These are phyloP conservation scores for Thamnaconus septentrionalis DNA, from an alignment of 2,113 vertebrate species.

Conservation along the genomic window DNA sequence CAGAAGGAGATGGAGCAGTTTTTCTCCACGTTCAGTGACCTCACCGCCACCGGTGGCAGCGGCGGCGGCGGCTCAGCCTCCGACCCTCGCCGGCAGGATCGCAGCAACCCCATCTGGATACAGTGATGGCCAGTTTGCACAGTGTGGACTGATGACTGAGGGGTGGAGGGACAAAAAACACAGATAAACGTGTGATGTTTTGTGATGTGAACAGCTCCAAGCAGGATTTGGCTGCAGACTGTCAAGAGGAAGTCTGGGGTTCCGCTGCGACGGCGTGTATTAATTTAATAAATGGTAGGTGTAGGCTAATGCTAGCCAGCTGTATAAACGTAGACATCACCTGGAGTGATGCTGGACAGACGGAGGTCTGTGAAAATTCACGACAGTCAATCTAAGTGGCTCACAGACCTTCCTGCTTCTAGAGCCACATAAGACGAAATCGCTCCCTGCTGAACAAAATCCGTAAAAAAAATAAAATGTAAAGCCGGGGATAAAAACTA, in stretches of 20 bases:
- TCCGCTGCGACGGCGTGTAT: constrained; percentile 23
- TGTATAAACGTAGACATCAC: constrained; percentile 46
- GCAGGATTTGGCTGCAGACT: constrained; percentile 52
- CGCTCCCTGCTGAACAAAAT: constrained; percentile 1
- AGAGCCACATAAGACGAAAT: too few species aligned
- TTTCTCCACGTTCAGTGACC: constrained; percentile 94
- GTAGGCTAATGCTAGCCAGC: constrained; percentile 13
- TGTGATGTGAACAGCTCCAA: constrained; percentile 38
- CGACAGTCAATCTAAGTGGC: too few species aligned
- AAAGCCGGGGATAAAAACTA: constrained; percentile 2
- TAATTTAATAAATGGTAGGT: constrained; percentile 36
- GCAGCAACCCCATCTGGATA: constrained; percentile 94
- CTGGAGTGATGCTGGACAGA: constrained; percentile 60
- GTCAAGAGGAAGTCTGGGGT: background rate
- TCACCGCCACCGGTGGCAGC: constrained; percentile 83
- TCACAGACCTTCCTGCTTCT: too few species aligned
- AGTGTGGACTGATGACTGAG: background rate
- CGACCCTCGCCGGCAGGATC: constrained; percentile 87
- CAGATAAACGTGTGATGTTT: constrained; percentile 1
- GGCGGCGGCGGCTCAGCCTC: constrained; percentile 74
- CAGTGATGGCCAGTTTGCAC: constrained; percentile 77
- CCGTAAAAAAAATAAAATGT: constrained; percentile 64
- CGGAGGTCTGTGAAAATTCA: too few species aligned
- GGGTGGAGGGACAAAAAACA: constrained; percentile 7
- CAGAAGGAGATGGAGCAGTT: constrained; percentile 99